These are phyloP conservation scores for Abscondita cerata DNA, from an alignment of 2,888 invertebrate genomes.

Conservation along the genomic window DNA sequence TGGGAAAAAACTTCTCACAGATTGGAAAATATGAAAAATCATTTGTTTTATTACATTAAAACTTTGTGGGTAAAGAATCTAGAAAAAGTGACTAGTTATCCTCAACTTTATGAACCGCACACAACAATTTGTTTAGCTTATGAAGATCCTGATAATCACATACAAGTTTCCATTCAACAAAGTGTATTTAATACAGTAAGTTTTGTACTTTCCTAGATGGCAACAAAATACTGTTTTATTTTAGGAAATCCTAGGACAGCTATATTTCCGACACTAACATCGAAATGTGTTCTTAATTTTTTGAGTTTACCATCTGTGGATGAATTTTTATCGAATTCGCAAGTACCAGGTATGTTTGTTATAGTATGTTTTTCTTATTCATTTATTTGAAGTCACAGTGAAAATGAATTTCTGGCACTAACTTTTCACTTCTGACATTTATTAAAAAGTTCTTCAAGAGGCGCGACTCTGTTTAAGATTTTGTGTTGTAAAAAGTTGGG, in stretches of 20 bases:
- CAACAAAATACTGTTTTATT: constrained; percentile 11
- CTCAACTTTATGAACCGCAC: constrained; percentile 43
- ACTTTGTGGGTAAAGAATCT: constrained; percentile 40
- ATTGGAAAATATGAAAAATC: constrained; percentile 16
- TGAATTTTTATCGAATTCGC: constrained; percentile 31
- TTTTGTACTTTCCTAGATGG: constrained; percentile 15
- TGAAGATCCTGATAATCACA: constrained; percentile 39
- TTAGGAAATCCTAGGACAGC: constrained; percentile 39
- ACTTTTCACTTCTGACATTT: no score
- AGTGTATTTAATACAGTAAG: constrained; percentile 46
- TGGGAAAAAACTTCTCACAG: constrained; percentile 28
- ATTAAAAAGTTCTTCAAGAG: no score
- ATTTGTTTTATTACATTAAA: constrained; percentile 29
- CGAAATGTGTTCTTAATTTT: constrained; percentile 20
- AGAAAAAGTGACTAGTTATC: constrained; percentile 37
- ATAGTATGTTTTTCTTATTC: no score
- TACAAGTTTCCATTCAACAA: constrained; percentile 41
- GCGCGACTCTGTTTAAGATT: no score
- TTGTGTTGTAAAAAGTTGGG: no score
- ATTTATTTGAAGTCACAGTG: no score
- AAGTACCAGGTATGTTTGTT: constrained; percentile 41
- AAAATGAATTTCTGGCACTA: no score
- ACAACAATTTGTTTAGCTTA: constrained; percentile 39
- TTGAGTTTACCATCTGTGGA: constrained; percentile 14
- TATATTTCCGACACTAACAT: constrained; percentile 30